Conservation (phyloP, 2,888 invertebrate species). For the Archips crataeganus region DNA sequence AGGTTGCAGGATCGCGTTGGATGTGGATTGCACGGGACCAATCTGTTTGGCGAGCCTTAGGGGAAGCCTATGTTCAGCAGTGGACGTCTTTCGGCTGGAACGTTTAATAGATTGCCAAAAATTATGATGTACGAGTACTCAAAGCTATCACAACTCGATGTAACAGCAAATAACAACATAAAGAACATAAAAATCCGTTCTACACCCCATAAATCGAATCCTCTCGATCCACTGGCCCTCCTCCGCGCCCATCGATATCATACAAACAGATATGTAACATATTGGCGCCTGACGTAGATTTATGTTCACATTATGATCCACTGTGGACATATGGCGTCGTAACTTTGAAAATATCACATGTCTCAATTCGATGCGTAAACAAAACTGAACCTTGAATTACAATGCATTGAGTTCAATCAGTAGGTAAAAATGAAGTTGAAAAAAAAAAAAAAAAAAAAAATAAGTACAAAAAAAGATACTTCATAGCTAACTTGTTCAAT, state of each 20-base stretch:
- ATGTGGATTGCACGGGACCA: no score
- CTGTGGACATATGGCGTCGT: slow-evolving; percentile 7
- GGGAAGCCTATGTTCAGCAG: no score
- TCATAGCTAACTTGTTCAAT: no score
- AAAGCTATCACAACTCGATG: neutral
- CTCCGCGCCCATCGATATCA: slow-evolving; percentile 29
- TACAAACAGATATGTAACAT: slow-evolving; percentile 17
- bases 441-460: no score
- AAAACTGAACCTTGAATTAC: no score
- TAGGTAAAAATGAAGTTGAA: no score
- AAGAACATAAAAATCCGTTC: slow-evolving; percentile 18
- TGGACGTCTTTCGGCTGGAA: no score
- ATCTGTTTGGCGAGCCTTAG: no score
- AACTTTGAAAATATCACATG: neutral
- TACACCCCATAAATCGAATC: slow-evolving; percentile 15
- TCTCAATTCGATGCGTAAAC: neutral
- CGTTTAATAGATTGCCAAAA: no score
- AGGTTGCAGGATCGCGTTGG: no score
- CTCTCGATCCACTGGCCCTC: slow-evolving; percentile 19
- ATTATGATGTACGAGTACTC: neutral
- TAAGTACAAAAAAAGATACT: no score
- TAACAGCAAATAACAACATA: slow-evolving; percentile 15
- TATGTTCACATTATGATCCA: slow-evolving; percentile 31
- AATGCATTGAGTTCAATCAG: no score
- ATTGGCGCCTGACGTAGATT: slow-evolving; percentile 35